Base-by-base conservation (phyloP, 1,140 invertebrate genomes). In the Drosophila lacertosa region DNA sequence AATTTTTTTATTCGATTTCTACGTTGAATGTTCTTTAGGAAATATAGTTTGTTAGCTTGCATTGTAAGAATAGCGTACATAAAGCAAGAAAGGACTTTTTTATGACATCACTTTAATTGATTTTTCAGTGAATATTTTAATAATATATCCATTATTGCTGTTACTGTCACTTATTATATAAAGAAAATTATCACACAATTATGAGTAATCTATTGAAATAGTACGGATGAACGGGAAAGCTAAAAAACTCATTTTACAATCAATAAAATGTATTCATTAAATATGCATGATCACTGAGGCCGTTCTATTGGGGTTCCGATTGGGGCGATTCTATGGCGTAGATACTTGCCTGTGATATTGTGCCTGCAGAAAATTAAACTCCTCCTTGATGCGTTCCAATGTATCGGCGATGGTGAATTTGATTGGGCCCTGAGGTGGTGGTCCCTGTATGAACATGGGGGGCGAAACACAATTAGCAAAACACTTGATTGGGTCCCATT, bases 301-400 rank as follows among this genome's bases (percentile, higher is more conserved):
- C 2, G 20, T 37, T 22, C 18, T 13, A 18, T n/a, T 51, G 16
- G 11, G 32, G 18, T 13, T 37, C 39, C 33, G 11, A 20, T 7
- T 40, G 26, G 51, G 35, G 35, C 15, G 16, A 15, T 13, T 26
- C 13, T 24, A 10, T 11, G 35, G 26, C n/a, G 53, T 44, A 45
- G 58, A 62, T 91, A 96, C 96, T 97, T 93, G 99, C 98, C 97
- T 98, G 93, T 99, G 98, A 94, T 98, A 98, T 94, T 99, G 98
- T 70, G 97, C 97, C 93, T 99, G 98, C 70, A 99, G 94, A 93
- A 99, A 99, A 93, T 97, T 98, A 92, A 99, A 99, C 93, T 99
- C 98, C 93, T 99, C 98, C 93, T 99, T 99, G 91, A 99, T 99
- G 89, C 98, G 94, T 92, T 99, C 98, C 93, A 98, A 97, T 82